Evolutionary conservation across 2,113 vertebrate species (phyloP).

Genomic region (Eleginops maclovinus): DNA sequence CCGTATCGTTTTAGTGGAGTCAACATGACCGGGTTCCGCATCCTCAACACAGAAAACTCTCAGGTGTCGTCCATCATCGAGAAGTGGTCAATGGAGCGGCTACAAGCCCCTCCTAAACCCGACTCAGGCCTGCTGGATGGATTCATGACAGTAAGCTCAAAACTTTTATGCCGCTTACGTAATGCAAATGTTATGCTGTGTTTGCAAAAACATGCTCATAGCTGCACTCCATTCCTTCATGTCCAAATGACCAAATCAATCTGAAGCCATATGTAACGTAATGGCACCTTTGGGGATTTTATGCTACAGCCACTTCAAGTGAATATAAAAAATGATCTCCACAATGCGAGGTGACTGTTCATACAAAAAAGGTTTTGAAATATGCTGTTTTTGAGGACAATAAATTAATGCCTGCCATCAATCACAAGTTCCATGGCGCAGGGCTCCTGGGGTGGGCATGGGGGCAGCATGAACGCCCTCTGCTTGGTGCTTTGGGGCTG

Average conservation of each 20-base stretch:
- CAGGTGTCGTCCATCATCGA: constrained; percentile 98
- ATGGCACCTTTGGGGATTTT: not conserved
- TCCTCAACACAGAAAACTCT: constrained; percentile 95
- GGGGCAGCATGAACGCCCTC: constrained; percentile 40
- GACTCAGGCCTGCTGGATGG: constrained; percentile 98
- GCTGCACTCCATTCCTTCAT: not conserved
- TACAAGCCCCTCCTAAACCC: constrained; percentile 97
- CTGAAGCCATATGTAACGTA: not conserved
- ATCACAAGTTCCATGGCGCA: constrained; percentile 31
- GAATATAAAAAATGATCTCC: not conserved
- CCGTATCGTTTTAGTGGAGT: constrained; percentile 97
- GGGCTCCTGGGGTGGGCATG: constrained; percentile 29
- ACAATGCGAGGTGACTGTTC: not conserved
- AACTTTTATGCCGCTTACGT: not conserved
- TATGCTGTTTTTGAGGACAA: not conserved
- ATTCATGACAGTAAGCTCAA: constrained; percentile 95
- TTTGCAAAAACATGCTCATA: constrained; percentile 24
- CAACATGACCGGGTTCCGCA: constrained; percentile 98
- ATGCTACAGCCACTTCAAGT: constrained; percentile 7
- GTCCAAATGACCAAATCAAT: constrained; percentile 33
- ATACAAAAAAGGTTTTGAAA: constrained; percentile 28
- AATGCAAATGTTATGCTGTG: constrained; percentile 28
- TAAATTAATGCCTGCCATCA: constrained; percentile 47
- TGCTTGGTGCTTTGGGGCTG: constrained; percentile 46
- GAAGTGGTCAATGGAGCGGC: constrained; percentile 98